Conservation (phyloP, 2,113 vertebrate species). For the Mustela nigripes region DNA sequence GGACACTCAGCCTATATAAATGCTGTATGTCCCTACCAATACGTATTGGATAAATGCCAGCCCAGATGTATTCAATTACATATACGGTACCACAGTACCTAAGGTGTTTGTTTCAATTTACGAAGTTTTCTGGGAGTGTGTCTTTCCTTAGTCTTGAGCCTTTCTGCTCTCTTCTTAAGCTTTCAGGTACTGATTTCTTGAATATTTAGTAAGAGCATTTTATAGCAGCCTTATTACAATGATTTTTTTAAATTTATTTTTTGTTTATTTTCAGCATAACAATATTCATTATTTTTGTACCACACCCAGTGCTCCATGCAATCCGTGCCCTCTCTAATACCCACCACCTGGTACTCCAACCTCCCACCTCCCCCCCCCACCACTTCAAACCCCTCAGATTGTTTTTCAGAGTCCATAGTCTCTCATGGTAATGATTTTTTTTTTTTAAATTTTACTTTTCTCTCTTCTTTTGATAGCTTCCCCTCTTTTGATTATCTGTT, state of each 20-base stretch:
- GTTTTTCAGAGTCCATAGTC: no score
- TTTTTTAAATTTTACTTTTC: neutral
- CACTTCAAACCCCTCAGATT: no score
- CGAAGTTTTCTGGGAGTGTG: neutral
- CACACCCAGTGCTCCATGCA: no score
- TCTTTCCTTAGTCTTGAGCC: neutral
- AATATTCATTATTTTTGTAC: no score
- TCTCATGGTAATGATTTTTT: neutral
- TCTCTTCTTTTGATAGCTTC: neutral
- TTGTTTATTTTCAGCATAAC: no score
- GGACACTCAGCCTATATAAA: neutral
- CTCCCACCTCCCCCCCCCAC: no score
- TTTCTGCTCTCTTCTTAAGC: neutral
- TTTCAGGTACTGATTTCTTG: neutral
- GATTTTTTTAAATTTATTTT: neutral
- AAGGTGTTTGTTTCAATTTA: neutral
- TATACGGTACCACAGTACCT: no score
- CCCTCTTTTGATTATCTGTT: neutral
- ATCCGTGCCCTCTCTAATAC: no score
- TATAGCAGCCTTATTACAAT: neutral
- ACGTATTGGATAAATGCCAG: neutral
- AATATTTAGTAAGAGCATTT: constrained; percentile 3
- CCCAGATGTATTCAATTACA: neutral
- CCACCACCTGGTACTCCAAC: no score
- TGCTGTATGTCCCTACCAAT: neutral